Base-by-base conservation (phyloP, 2,113 vertebrate genomes). In the Dissostichus mawsoni region DNA sequence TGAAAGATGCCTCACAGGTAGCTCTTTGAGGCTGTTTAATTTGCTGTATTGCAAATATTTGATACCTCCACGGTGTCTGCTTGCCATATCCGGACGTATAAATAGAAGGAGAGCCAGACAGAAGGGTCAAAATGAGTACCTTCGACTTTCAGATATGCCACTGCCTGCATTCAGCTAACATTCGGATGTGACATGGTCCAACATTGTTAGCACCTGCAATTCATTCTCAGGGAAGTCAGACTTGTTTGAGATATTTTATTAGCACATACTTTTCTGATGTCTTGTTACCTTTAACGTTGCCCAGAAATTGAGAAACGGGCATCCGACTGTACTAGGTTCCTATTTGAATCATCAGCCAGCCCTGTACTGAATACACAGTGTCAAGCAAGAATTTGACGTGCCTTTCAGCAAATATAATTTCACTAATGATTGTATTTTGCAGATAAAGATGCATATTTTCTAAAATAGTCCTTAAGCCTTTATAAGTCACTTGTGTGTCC, bases 1-100 rank as follows among this genome's bases (percentile, higher is more conserved):
- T 86, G 72, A 83, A 88, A 86, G 81, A 88, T 88, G 75, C 82
- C 85, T 89, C 91, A 87, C 90, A 92, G 91, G 91, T 93, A 90
- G 77, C 83, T 89, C 90, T 94, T 92, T 89, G 89, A 90, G 82
- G 75, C 89, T 69, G 76, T 90, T 91, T 92, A 86, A 93, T 95
- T 92, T 92, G 94, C 92, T 93, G 93, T 90, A 92, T 94, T 92
- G 92, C 94, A 94, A 94, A 94, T 95, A 95, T 95, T 94, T 93
- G 94, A 95, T 94, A 94, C 91, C 92, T 89, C 87, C 86, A 68
- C 80, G 90, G 94, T 94, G 92, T 93, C 92, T 92, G 87, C 89
- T 92, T 93, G 89, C 94, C 89, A 78, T 89, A 92, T 94, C 94
- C 91, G 91, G 93, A 81, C 80, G 47, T 94, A 95, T 90, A 94